These are phyloP conservation scores for Ceuthmochares aereus DNA, from an alignment of 2,113 vertebrate genomes.

Conservation along the genomic window DNA sequence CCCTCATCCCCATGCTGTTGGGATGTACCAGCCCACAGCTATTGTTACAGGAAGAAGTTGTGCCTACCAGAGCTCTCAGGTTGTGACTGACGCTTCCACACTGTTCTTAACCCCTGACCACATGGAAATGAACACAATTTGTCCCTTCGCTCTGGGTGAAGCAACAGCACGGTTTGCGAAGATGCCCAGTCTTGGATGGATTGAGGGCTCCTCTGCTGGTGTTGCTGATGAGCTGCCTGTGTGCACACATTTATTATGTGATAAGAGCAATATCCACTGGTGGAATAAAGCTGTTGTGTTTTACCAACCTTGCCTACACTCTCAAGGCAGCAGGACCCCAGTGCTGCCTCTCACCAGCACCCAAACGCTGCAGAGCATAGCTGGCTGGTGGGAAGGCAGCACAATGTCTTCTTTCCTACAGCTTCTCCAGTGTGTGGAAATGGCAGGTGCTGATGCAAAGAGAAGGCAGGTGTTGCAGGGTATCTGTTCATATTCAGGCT, in stretches of 20 bases:
- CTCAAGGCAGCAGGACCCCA: not conserved
- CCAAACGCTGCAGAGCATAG: fast-evolving
- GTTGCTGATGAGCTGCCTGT: no score
- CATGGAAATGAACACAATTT: not conserved
- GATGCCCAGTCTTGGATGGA: not conserved
- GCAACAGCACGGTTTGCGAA: not conserved
- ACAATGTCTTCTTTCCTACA: fast-evolving
- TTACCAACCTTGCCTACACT: not conserved
- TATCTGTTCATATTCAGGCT: not conserved
- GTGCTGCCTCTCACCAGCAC: not conserved
- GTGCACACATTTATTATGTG: no score
- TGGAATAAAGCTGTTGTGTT: not conserved
- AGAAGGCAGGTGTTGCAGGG: not conserved
- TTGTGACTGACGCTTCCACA: not conserved
- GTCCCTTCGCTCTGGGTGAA: not conserved
- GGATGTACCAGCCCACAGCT: not conserved
- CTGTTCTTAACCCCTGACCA: not conserved
- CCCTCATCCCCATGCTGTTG: fast-evolving
- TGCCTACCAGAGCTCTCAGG: not conserved
- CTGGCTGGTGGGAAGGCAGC: not conserved
- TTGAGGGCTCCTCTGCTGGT: not conserved
- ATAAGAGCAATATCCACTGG: not conserved
- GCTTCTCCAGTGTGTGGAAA: not conserved
- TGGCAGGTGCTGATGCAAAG: not conserved
- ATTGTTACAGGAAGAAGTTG: not conserved